Conservation (phyloP, 2,113 vertebrate genomes). For the Tympanuchus pallidicinctus region DNA sequence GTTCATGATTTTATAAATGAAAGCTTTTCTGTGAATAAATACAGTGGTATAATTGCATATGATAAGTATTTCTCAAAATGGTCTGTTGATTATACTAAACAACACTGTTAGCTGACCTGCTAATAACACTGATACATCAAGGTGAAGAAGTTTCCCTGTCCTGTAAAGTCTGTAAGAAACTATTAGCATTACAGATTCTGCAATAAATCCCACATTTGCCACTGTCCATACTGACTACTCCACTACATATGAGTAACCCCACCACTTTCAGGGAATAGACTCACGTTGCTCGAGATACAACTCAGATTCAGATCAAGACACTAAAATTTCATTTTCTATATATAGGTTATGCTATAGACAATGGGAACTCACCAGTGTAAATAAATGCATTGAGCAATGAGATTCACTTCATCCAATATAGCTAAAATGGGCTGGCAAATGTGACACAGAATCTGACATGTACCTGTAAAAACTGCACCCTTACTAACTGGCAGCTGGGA, state of each 20-base stretch:
- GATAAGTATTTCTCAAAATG: background rate
- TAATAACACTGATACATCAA: background rate
- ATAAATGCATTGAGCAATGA: background rate
- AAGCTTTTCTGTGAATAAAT: background rate
- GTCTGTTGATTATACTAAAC: background rate
- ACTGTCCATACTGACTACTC: background rate
- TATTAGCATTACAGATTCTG: background rate
- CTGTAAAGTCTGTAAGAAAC: background rate
- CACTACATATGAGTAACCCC: background rate
- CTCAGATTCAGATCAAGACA: background rate
- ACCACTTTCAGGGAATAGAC: background rate
- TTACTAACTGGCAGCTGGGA: background rate
- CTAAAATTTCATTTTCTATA: background rate
- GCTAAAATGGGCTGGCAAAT: background rate
- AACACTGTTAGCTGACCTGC: background rate
- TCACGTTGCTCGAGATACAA: rapidly evolving
- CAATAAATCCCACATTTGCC: background rate
- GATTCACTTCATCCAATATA: background rate
- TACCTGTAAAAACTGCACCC: background rate
- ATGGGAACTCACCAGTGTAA: background rate
- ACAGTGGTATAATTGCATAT: background rate
- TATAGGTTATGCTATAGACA: background rate
- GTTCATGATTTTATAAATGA: background rate
- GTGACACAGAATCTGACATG: background rate
- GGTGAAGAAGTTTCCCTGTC: background rate